phyloP scores from a whole-genome alignment of 2,113 vertebrate species.

The Bos indicus region DNA sequence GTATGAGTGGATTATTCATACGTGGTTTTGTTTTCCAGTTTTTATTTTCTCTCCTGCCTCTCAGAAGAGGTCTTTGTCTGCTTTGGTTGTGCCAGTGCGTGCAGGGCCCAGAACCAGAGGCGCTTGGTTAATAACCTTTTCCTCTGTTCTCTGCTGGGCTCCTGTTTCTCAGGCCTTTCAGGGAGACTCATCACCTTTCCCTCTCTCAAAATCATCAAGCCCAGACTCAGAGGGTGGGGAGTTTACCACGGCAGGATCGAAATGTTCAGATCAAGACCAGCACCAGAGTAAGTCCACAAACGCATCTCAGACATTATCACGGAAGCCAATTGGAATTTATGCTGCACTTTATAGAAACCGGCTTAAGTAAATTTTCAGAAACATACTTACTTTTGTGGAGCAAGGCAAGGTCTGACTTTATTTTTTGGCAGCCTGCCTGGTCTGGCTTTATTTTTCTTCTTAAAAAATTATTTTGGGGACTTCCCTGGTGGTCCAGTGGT shows the following conservation, averaged over 20 bases:
- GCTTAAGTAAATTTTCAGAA: background rate
- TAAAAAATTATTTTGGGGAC: background rate
- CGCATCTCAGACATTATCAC: background rate
- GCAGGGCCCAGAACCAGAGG: accelerated
- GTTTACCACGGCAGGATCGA: background rate
- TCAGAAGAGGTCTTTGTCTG: background rate
- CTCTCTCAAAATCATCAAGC: background rate
- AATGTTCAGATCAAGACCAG: background rate
- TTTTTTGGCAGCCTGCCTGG: background rate
- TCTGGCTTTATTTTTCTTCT: background rate
- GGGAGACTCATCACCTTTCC: background rate
- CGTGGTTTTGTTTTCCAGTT: background rate
- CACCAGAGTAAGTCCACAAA: background rate
- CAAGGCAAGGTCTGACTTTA: background rate
- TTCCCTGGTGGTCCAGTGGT: background rate
- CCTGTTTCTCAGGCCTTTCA: background rate
- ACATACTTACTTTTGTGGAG: background rate
- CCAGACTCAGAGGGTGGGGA: background rate
- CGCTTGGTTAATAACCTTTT: accelerated
- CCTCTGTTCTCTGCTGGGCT: background rate
- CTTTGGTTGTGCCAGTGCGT: background rate
- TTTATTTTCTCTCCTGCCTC: background rate
- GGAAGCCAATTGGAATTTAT: background rate
- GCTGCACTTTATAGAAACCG: background rate
- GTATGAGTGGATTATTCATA: too few species aligned